phyloP scores from a whole-genome alignment of 2,113 vertebrate genomes.

The Oreochromis niloticus region DNA sequence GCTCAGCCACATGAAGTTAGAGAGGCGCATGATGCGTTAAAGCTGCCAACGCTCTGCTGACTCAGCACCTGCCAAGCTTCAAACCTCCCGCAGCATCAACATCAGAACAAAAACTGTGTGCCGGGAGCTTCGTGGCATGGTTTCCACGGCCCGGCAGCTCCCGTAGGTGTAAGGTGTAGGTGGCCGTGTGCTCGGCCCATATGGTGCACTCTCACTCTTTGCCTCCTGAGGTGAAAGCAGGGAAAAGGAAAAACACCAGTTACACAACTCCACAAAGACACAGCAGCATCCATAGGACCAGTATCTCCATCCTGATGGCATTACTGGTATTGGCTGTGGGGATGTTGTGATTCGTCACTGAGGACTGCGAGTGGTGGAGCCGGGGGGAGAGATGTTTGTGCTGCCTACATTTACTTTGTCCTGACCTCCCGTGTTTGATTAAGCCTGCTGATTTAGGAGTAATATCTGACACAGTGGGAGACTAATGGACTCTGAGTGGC shows the following conservation, averaged over 20 bases:
- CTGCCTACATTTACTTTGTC: background rate
- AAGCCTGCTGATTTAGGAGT: background rate
- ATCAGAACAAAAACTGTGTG: background rate
- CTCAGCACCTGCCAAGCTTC: background rate
- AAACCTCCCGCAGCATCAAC: background rate
- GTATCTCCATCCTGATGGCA: background rate
- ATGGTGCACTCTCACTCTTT: background rate
- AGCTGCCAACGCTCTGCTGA: background rate
- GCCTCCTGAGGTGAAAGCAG: background rate
- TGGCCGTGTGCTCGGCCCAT: background rate
- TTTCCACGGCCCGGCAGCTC: background rate
- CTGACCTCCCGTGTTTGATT: background rate
- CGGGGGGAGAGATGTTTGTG: background rate
- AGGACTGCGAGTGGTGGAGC: background rate
- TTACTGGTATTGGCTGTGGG: background rate
- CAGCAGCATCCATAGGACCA: background rate
- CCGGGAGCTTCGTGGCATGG: background rate
- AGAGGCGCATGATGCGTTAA: background rate
- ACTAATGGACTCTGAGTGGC: background rate
- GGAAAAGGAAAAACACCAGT: background rate
- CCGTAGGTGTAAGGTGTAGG: background rate
- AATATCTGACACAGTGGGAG: background rate
- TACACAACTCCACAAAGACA: background rate
- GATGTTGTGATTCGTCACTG: background rate
- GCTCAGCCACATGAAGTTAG: background rate